phyloP scores from a whole-genome alignment of 2,113 vertebrate genomes.

The Neolamprologus cancellatus region DNA sequence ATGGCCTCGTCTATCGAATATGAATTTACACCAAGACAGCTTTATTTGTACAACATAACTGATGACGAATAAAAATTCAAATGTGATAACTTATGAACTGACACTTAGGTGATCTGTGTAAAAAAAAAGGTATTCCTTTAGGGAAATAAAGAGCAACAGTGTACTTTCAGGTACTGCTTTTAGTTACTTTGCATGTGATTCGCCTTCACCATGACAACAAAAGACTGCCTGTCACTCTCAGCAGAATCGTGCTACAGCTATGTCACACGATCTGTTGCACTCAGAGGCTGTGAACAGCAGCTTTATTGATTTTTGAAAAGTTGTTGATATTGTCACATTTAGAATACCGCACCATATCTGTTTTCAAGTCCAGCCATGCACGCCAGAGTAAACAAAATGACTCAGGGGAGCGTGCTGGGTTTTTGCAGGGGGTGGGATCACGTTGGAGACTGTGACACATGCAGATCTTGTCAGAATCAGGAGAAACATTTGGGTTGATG shows the following conservation, averaged over 20 bases:
- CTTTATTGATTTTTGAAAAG: conserved; percentile 39
- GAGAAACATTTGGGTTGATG: conserved; percentile 33
- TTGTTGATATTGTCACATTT: conserved; percentile 50
- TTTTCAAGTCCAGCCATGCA: conserved; percentile 6
- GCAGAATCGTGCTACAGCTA: background rate
- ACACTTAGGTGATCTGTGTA: conserved; percentile 5
- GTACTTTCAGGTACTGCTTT: conserved; percentile 22
- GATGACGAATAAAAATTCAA: conserved; percentile 37
- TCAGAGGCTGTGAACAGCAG: conserved; percentile 37
- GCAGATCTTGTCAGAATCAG: conserved; percentile 53
- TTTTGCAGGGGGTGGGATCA: background rate
- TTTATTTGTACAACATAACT: conserved; percentile 42
- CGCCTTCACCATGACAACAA: conserved; percentile 19
- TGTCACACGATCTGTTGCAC: conserved; percentile 17
- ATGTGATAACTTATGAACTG: conserved; percentile 22
- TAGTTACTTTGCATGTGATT: conserved; percentile 19
- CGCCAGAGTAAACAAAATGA: conserved; percentile 38
- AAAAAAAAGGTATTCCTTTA: background rate
- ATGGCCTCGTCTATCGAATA: conserved; percentile 81
- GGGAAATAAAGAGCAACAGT: conserved; percentile 36
- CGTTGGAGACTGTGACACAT: conserved; percentile 15
- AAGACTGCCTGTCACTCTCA: conserved; percentile 32
- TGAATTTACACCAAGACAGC: conserved; percentile 74
- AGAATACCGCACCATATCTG: conserved; percentile 18
- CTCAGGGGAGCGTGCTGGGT: background rate